phyloP scores from a whole-genome alignment of 2,113 vertebrate species.

The Neodon shergylaensis region DNA sequence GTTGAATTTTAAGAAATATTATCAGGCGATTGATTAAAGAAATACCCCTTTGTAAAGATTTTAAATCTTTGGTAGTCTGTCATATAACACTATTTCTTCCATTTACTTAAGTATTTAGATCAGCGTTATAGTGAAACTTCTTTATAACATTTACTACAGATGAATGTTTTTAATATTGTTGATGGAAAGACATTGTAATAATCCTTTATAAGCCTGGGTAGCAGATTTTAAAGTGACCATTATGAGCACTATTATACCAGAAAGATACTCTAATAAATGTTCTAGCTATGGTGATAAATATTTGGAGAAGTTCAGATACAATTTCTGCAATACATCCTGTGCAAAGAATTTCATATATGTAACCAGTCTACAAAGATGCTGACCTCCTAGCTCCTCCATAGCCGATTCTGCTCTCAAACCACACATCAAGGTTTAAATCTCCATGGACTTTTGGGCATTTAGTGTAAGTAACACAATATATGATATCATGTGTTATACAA shows the following conservation, averaged over 20 bases:
- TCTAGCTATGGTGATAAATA: conserved; percentile 56
- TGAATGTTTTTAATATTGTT: conserved; percentile 73
- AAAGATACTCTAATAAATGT: conserved; percentile 55
- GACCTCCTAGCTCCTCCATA: background rate
- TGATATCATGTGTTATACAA: background rate
- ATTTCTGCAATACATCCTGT: conserved; percentile 49
- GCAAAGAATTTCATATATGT: conserved; percentile 41
- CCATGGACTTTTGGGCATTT: conserved; percentile 19
- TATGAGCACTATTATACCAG: conserved; percentile 51
- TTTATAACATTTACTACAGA: conserved; percentile 61
- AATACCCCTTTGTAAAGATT: background rate
- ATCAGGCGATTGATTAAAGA: background rate
- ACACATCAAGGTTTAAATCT: conserved; percentile 29
- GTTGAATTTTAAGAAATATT: background rate
- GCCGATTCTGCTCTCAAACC: conserved; percentile 13
- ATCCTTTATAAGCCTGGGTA: conserved; percentile 49
- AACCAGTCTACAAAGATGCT: background rate
- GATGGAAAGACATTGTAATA: conserved; percentile 56
- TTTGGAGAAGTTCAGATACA: conserved; percentile 55
- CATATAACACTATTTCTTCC: conserved; percentile 67
- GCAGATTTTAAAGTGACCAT: conserved; percentile 61
- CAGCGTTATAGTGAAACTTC: conserved; percentile 49
- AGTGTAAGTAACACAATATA: conserved; percentile 30
- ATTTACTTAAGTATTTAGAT: conserved; percentile 76
- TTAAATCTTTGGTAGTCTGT: conserved; percentile 73